Base-by-base conservation (phyloP, 2,797 vertebrate species). In the Danionella dracula region DNA sequence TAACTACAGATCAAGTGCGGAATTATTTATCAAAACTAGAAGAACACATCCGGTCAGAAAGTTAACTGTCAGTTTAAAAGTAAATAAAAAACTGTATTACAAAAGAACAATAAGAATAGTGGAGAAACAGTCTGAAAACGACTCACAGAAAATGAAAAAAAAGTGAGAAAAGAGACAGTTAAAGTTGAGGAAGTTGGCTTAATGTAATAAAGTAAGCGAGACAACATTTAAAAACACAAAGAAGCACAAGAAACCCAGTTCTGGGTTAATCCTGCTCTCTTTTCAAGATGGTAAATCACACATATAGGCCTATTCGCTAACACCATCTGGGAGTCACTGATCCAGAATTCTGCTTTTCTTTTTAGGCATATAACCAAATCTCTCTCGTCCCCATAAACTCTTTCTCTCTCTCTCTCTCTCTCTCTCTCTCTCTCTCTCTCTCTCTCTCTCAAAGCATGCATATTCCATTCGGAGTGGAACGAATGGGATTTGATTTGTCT, bases 401-500 rank as follows among this genome's bases (percentile, higher is more conserved):
- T n/a, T n/a, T n/a, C n/a, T n/a, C n/a, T n/a, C n/a, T n/a, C n/a
- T n/a, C n/a, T n/a, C n/a, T 65, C 48, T 49, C 46, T 59, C 69
- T 51, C 60, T 44, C 72, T 79, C 80, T 65, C 48, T 49, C 46
- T 59, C 69, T 51, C 60, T 44, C 72, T 79, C 80, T 65, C 48
- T 49, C 46, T 59, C 69, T 51, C 60, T 44, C 72, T 79, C 80
- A 79, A 86, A 85, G 80, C 81, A 75, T 77, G 78, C 23, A 78
- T 66, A 80, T 80, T 76, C 79, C 75, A 77, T 80, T 66, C 77
- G 61, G 75, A 85, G 70, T 77, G 81, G 82, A 88, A 85, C 86
- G 81, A 85, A 87, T 86, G 81, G 80, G 83, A 87, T 88, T 89
- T 84, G 77, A 77, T 75, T 79, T 72, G 72, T 81, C 84, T 88